Base-by-base conservation (phyloP, 2,888 invertebrate genomes). In the Rotaria sp. region DNA sequence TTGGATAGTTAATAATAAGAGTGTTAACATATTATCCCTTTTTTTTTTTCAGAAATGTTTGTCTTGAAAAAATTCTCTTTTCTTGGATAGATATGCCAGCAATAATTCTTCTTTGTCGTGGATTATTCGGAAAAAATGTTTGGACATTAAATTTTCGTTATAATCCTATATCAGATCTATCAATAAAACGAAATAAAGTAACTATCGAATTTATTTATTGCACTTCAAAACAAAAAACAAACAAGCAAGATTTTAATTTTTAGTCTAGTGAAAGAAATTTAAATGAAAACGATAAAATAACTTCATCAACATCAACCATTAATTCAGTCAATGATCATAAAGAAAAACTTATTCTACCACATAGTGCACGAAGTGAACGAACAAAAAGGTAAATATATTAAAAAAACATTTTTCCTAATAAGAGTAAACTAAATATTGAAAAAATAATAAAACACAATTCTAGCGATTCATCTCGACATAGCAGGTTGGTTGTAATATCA, bases 121-220 rank as follows among this genome's bases (percentile, higher is more conserved):
- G 96, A 87, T 95, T 96, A 0, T 97, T 96, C 92, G 97, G 97
- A 0, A 94, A 97, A 11, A 95, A 96, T 92, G 96, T 96, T 38
- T 98, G 97, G 97, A 95, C 95, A 18, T 93, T 86, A 41, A 85
- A 84, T 84, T 85, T 84, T 45, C 45, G 84, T 30, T 52, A 84
- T 84, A 48, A 80, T 59, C 50, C 86, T 24, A 11, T 45, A 26
- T 45, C 45, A 1, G 45, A n/a, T 41, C 3, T 45, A 45, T 21
- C 35, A 8, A 4, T 67, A 38, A 26, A 21, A 80, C 8, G 21
- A 18, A 67, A 67, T 67, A 35, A 21, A 67, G 67, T 67, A 38
- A 35, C 7, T 21, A 21, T n/a, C 8, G 1, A 5, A 67, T 67
- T 35, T 21, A 24, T 52, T 52, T 3, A 50, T 50, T 7, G 1